A percentile compares a stretch with the other conserved stretches of the same genome.
These are phyloP conservation scores for Gephyroberyx darwinii DNA, from an alignment of 2,797 vertebrate genomes.

Conservation along the genomic window DNA sequence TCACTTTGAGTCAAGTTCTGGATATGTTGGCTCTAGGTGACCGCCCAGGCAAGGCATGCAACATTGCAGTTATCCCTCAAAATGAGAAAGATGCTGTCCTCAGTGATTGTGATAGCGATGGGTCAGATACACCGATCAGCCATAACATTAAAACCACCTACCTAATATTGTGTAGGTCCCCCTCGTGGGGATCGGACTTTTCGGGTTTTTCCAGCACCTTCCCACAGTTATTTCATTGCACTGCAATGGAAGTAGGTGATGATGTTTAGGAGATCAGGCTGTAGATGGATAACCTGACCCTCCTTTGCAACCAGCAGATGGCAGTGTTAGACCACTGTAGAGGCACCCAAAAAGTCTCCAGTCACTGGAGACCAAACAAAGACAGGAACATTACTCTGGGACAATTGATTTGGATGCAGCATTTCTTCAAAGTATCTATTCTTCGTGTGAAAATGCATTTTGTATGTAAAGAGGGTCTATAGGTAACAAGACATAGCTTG, in stretches of 20 bases:
- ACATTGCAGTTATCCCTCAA: conserved; percentile 23
- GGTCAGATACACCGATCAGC: conserved; percentile 9
- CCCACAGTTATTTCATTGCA: neutral
- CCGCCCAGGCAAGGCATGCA: conserved; percentile 14
- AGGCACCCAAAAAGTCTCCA: conserved; percentile 8
- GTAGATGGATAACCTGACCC: neutral
- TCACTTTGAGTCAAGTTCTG: too few species aligned
- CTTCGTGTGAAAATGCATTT: conserved; percentile 42
- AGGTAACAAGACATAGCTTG: conserved; percentile 3
- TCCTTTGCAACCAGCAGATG: conserved; percentile 66
- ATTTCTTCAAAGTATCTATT: conserved; percentile 42
- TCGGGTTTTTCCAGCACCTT: too few species aligned
- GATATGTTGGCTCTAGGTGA: conserved; percentile 22
- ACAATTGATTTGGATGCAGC: conserved; percentile 62
- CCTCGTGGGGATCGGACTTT: too few species aligned
- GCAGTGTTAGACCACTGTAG: conserved; percentile 41
- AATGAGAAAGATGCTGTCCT: conserved; percentile 33
- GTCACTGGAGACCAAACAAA: conserved; percentile 72
- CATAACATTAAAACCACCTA: too few species aligned
- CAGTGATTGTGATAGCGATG: conserved; percentile 43
- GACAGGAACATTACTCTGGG: conserved; percentile 52
- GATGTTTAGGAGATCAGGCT: neutral
- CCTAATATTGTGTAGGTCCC: too few species aligned
- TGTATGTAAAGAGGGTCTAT: conserved; percentile 19
- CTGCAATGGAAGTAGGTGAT: conserved; percentile 5